phyloP scores from a whole-genome alignment of 2,888 invertebrate species.

The Diabrotica balteata region DNA sequence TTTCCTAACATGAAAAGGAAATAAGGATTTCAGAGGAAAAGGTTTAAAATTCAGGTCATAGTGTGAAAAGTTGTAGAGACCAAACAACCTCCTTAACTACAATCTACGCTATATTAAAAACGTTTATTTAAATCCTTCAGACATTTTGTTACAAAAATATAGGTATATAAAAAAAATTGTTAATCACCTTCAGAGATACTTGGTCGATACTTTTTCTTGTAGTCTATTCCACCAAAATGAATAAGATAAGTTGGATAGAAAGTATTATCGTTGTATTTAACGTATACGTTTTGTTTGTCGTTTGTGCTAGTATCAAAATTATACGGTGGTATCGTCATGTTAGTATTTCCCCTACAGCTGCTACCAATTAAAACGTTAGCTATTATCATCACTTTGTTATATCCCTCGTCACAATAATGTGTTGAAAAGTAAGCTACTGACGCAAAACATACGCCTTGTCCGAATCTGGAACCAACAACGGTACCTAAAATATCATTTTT shows the following conservation, averaged over 20 bases:
- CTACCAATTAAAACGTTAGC: conserved; percentile 14
- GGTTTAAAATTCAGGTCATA: too few species aligned
- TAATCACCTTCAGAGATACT: too few species aligned
- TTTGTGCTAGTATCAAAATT: conserved; percentile 17
- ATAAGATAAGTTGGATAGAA: conserved; percentile 22
- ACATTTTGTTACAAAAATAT: too few species aligned
- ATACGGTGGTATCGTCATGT: conserved; percentile 1
- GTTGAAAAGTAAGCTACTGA: conserved; percentile 15
- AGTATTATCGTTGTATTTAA: conserved; percentile 25
- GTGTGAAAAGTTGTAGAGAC: too few species aligned
- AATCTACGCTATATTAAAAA: too few species aligned
- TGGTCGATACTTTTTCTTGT: not conserved
- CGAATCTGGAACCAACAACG: conserved; percentile 16
- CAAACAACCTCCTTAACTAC: too few species aligned
- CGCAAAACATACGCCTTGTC: conserved; percentile 13
- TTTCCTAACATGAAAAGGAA: too few species aligned
- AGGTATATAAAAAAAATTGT: too few species aligned
- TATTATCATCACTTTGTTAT: conserved; percentile 22
- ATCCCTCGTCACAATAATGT: conserved; percentile 20
- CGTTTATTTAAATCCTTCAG: too few species aligned
- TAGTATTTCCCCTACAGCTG: conserved; percentile 2
- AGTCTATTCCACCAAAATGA: conserved; percentile 14
- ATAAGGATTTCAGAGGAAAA: too few species aligned
- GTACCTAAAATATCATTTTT: conserved; percentile 6
- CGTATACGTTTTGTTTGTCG: conserved; percentile 1